These are phyloP conservation scores for Tanypteryx hageni DNA, from an alignment of 2,888 invertebrate genomes.

Conservation along the genomic window DNA sequence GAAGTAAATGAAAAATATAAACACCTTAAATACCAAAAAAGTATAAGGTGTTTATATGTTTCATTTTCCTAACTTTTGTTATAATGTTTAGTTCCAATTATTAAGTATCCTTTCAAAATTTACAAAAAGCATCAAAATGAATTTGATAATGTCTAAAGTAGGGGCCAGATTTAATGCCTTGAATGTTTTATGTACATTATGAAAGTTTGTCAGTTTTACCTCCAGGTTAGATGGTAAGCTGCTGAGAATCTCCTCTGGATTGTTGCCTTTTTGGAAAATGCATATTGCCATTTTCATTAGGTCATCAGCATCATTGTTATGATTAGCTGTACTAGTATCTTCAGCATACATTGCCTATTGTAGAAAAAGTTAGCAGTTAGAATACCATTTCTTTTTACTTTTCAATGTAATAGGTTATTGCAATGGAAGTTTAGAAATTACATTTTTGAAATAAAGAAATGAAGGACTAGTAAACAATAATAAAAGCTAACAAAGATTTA, in stretches of 20 bases:
- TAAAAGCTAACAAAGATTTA: background rate
- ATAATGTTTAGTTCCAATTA: no score
- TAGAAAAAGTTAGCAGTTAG: background rate
- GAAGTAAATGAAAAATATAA: no score
- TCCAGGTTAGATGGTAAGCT: constrained; percentile 77
- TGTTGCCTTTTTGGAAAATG: constrained; percentile 76
- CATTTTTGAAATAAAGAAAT: background rate
- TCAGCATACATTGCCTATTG: constrained; percentile 75
- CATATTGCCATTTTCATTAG: constrained; percentile 78
- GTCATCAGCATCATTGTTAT: constrained; percentile 73
- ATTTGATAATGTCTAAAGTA: no score
- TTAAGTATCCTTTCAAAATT: no score
- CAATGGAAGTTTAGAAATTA: no score
- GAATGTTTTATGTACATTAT: background rate
- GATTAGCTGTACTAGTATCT: constrained; percentile 70
- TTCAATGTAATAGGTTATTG: no score
- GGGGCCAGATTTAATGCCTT: background rate
- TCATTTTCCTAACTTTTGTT: no score
- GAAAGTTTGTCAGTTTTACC: constrained; percentile 71
- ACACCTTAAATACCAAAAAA: no score
- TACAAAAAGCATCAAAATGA: no score
- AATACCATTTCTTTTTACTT: background rate
- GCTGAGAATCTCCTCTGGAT: constrained; percentile 74
- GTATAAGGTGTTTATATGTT: no score
- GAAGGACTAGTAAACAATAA: background rate